These are phyloP conservation scores for Lordiphosa fenestrarum DNA, from an alignment of 2,888 invertebrate species.

Conservation along the genomic window DNA sequence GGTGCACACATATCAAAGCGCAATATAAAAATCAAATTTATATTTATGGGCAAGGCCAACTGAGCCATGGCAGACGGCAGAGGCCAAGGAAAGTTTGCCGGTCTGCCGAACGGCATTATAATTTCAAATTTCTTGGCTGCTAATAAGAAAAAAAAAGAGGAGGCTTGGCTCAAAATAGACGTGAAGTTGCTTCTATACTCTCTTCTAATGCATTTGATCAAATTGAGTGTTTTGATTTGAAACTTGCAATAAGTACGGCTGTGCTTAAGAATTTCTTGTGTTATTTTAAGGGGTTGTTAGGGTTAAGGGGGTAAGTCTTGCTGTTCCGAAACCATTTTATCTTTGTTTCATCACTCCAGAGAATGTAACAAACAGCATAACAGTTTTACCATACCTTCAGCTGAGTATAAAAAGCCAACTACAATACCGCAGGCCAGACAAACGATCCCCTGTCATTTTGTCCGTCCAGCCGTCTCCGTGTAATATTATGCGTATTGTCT, in stretches of 20 bases:
- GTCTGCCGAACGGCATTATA: constrained; percentile 60
- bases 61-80: constrained; percentile 38
- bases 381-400: background rate
- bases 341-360: too few species aligned
- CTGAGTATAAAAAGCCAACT: background rate
- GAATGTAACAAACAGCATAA: too few species aligned
- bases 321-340: too few species aligned
- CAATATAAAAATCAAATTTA: constrained; percentile 61
- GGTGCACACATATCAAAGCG: constrained; percentile 49
- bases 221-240: too few species aligned
- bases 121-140: constrained; percentile 59
- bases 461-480: constrained; percentile 25
- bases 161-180: background rate
- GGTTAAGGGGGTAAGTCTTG: too few species aligned
- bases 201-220: too few species aligned
- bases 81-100: constrained; percentile 52
- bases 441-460: constrained; percentile 25
- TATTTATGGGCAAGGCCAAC: constrained; percentile 55
- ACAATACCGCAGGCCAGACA: constrained; percentile 15
- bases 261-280: too few species aligned
- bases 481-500: constrained; percentile 64
- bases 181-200: too few species aligned
- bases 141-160: constrained; percentile 45
- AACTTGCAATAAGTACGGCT: too few species aligned
- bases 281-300: too few species aligned